A percentile compares a stretch with the other conserved stretches of the same genome.
Conservation (phyloP, 1,140 invertebrate genomes). For the Rhagoletis pomonella region DNA sequence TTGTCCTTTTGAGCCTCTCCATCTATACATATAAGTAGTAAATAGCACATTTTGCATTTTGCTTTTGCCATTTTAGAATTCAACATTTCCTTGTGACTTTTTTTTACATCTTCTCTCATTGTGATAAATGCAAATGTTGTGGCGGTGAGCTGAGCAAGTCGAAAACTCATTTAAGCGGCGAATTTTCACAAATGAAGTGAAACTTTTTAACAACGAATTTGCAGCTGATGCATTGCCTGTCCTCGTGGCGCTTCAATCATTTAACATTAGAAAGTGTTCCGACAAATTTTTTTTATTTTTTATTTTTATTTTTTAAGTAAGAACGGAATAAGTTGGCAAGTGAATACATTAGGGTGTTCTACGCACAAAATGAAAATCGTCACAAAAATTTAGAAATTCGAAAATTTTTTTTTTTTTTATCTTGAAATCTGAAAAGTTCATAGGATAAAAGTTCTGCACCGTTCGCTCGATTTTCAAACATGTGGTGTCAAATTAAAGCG, state of each 20-base stretch:
- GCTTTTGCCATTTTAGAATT: neutral
- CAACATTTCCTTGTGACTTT: neutral
- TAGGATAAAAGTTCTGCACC: no score
- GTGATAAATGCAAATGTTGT: conserved; percentile 41
- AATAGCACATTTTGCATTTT: neutral
- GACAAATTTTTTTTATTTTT: no score
- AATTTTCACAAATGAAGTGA: conserved; percentile 39
- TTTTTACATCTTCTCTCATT: neutral
- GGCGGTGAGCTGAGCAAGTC: neutral
- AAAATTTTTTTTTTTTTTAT: no score
- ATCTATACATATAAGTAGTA: no score
- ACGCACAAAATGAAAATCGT: no score
- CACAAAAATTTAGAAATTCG: no score
- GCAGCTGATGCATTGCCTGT: neutral
- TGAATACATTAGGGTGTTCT: no score
- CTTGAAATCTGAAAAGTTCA: no score
- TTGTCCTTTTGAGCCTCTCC: neutral
- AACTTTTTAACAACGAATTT: neutral
- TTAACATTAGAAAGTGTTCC: neutral
- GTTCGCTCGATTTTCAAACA: no score
- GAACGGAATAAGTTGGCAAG: no score
- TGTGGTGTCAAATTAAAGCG: no score
- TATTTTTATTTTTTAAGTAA: no score
- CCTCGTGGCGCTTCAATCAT: neutral
- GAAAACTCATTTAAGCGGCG: conserved; percentile 39